phyloP scores from a whole-genome alignment of 2,113 vertebrate species.

The Chiloscyllium plagiosum region DNA sequence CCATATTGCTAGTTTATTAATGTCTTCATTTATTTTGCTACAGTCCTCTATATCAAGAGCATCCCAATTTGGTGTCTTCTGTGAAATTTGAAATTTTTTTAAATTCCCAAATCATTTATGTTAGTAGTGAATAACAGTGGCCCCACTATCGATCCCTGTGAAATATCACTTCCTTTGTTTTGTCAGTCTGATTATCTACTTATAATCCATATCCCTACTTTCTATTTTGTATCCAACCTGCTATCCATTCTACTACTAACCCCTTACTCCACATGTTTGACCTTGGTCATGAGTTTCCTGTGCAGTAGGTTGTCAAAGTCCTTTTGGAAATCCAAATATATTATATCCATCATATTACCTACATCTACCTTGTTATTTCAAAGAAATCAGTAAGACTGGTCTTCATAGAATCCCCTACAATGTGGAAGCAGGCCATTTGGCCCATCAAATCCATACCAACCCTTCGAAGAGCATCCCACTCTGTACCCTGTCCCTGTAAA shows the following conservation, averaged over 20 bases:
- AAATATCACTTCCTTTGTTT: background rate
- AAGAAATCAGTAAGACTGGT: background rate
- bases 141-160: background rate
- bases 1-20: background rate
- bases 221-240: background rate
- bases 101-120: background rate
- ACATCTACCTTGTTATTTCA: too few relatives aligned
- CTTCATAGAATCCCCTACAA: too few relatives aligned
- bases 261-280: background rate
- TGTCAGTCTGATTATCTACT: background rate
- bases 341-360: background rate
- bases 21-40: background rate
- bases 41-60: background rate
- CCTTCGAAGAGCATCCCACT: too few relatives aligned
- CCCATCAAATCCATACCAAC: too few relatives aligned
- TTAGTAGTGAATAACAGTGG: background rate
- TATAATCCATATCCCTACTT: background rate
- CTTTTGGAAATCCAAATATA: background rate
- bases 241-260: background rate
- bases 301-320: background rate
- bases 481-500: too few relatives aligned
- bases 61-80: background rate
- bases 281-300: background rate
- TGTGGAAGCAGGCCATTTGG: too few relatives aligned
- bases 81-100: background rate